Percentiles rank a stretch among this genome's conserved stretches.
Evolutionary conservation across 2,113 vertebrate species (phyloP).

Genomic region (Eulacestoma nigropectus): DNA sequence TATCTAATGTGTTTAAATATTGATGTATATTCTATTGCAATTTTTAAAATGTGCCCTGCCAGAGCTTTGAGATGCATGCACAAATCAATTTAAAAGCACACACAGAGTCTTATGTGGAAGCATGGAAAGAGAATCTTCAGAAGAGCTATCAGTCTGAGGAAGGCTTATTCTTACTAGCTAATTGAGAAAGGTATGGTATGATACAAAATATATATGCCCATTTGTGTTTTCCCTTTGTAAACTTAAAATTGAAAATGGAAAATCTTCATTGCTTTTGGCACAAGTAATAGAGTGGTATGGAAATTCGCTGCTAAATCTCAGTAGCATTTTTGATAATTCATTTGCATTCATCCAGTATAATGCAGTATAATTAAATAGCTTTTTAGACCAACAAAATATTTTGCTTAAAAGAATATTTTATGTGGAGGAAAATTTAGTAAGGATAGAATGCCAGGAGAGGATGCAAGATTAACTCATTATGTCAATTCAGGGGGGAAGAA

Average conservation of each 20-base stretch:
- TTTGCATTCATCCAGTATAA: not conserved
- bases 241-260: not conserved
- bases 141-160: not conserved
- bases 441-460: not conserved
- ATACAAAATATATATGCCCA: not conserved
- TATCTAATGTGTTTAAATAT: conserved; percentile 30
- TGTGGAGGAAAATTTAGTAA: not conserved
- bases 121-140: not conserved
- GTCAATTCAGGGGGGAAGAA: not conserved
- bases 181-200: not conserved
- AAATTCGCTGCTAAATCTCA: not conserved
- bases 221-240: not conserved
- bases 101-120: not conserved
- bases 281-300: not conserved
- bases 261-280: not conserved
- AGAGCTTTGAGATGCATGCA: not conserved
- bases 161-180: not conserved
- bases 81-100: conserved; percentile 14
- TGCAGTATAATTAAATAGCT: not conserved
- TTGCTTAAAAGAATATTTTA: not conserved
- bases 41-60: not conserved
- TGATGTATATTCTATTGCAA: not conserved
- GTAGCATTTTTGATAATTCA: not conserved
- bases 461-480: not conserved
- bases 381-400: conserved; percentile 2